Conservation (phyloP, 2,797 vertebrate genomes). For the Mycteria americana region DNA sequence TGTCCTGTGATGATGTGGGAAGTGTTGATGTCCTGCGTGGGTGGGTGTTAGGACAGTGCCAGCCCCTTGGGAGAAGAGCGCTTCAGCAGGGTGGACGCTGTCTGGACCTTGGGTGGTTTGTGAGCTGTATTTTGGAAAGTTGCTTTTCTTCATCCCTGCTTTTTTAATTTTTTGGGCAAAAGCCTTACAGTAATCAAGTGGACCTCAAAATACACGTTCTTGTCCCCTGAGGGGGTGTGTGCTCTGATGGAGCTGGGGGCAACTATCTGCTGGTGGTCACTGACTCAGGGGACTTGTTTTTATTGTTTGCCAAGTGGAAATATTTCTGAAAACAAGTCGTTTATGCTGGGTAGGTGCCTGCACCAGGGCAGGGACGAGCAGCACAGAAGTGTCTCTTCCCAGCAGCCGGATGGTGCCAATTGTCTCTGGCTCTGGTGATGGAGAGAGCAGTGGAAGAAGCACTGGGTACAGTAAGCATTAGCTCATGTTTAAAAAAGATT, state of each 20-base stretch:
- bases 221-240: background rate
- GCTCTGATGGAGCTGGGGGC: background rate
- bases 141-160: background rate
- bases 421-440: background rate
- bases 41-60: background rate
- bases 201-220: background rate
- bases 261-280: background rate
- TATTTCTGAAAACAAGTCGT: background rate
- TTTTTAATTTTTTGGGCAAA: background rate
- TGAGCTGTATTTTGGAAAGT: background rate
- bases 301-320: background rate
- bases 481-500: background rate
- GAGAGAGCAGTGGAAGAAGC: background rate
- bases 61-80: background rate
- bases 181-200: background rate
- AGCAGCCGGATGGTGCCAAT: rapidly evolving
- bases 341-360: background rate
- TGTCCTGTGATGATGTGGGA: background rate
- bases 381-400: background rate
- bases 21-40: background rate
- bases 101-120: background rate
- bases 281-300: background rate
- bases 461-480: background rate
- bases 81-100: background rate
- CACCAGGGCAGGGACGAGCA: background rate